Evolutionary conservation across 1,140 invertebrate species (phyloP).

Genomic region (Drosophila eugracilis): DNA sequence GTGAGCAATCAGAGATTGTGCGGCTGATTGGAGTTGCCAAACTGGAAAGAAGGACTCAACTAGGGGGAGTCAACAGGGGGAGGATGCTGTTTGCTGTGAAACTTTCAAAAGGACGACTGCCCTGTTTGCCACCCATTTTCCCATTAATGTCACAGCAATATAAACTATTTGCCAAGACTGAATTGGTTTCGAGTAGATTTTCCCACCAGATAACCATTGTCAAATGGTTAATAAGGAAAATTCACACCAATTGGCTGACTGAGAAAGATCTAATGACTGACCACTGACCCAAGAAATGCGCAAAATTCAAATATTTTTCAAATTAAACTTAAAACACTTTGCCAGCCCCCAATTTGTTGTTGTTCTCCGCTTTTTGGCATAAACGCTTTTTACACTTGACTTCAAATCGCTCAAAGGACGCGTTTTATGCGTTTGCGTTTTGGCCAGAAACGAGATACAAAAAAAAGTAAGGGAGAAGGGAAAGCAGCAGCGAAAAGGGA

Average conservation of each 20-base stretch:
- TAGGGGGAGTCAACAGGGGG: conserved; percentile 27
- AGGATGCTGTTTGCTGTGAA: conserved; percentile 2
- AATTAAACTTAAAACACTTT: conserved; percentile 80
- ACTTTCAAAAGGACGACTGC: conserved; percentile 18
- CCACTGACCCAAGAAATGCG: conserved; percentile 79
- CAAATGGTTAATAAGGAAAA: conserved; percentile 29
- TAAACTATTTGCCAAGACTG: conserved; percentile 55
- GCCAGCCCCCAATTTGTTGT: conserved; percentile 32
- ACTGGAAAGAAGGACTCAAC: conserved; percentile 5
- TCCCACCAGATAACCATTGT: conserved; percentile 48
- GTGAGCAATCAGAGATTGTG: conserved; percentile 74
- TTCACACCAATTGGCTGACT: conserved; percentile 61
- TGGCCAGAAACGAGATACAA: conserved; percentile 38
- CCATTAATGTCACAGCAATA: conserved; percentile 28
- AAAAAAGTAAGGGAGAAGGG: conserved; percentile 17
- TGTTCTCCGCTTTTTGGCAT: conserved; percentile 60
- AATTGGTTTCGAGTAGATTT: conserved; percentile 44
- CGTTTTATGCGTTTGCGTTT: conserved; percentile 74
- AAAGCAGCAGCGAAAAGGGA: conserved; percentile 6
- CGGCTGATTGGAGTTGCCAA: conserved; percentile 67
- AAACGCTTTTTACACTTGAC: conserved; percentile 82
- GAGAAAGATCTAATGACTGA: conserved; percentile 40
- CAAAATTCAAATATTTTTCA: conserved; percentile 83
- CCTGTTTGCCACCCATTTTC: conserved; percentile 29
- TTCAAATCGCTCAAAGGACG: conserved; percentile 82